Percentiles rank a stretch among this genome's conserved stretches.
Evolutionary conservation across 2,797 vertebrate genomes (phyloP).

Genomic region (Schizopygopsis malacanthus): DNA sequence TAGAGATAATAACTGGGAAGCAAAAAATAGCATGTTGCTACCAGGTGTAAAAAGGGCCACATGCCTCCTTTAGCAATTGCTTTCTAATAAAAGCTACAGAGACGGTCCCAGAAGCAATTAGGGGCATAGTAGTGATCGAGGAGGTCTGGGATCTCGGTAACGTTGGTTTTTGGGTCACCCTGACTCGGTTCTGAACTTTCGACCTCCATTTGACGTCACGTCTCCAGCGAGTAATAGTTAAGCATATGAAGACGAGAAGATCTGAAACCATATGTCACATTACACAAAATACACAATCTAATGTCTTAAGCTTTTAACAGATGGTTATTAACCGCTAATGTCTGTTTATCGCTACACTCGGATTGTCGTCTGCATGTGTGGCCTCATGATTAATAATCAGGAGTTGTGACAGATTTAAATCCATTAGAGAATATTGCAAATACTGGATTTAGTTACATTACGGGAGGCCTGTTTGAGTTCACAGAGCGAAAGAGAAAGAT

Average conservation of each 20-base stretch:
- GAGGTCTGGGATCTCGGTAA: slow-evolving; percentile 27
- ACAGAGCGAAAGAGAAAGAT: not conserved
- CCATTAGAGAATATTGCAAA: slow-evolving; percentile 40
- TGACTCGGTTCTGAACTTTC: slow-evolving; percentile 41
- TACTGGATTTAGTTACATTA: slow-evolving; percentile 28
- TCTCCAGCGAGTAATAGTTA: slow-evolving; percentile 2
- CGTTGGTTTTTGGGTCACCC: slow-evolving; percentile 38
- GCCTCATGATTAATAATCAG: slow-evolving; percentile 37
- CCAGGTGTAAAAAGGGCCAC: slow-evolving; percentile 15
- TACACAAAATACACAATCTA: not conserved
- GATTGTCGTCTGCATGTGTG: slow-evolving; percentile 18
- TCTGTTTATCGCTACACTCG: slow-evolving; percentile 15
- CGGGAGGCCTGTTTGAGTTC: not conserved
- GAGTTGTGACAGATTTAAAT: slow-evolving; percentile 24
- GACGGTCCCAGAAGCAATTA: slow-evolving; percentile 48
- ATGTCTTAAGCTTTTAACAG: slow-evolving; percentile 24
- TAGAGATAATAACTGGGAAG: not conserved
- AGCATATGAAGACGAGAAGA: not conserved
- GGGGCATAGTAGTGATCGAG: slow-evolving; percentile 32
- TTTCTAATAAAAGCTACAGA: slow-evolving; percentile 40
- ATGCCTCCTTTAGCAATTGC: slow-evolving; percentile 23
- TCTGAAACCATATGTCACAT: slow-evolving; percentile 36
- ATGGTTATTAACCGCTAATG: slow-evolving; percentile 38
- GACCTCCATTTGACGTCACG: slow-evolving; percentile 1
- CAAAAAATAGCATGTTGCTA: slow-evolving; percentile 9